Base-by-base conservation (phyloP, 2,113 vertebrate species). In the Rhombomys opimus region DNA sequence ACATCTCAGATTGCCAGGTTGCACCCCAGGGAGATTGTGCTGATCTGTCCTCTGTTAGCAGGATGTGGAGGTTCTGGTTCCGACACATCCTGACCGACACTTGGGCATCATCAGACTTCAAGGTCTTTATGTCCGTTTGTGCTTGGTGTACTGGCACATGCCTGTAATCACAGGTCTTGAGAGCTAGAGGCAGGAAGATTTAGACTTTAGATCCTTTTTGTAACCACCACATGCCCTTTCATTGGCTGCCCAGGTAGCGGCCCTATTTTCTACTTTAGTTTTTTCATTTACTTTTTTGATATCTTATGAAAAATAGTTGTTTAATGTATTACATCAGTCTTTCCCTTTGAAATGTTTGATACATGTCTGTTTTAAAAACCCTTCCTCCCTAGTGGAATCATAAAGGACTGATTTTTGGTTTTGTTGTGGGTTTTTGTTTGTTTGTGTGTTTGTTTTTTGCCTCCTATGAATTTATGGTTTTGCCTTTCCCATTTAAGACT, bases 401-500 rank as follows among this genome's bases (percentile, higher is more conserved):
- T n/a, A 41, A 92, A 61, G 9, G 10, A 65, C 30, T 85, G 17
- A 84, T 14, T 20, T 91, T 91, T 46, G 35, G 27, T 46, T 46
- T 46, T 46, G 46, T 46, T 46, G 46, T 46, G 46, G 46, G 46
- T 46, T 46, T 46, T 46, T 46, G 41, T 46, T 46, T 46, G 41
- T 46, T 46, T 46, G 46, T 46, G 4, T 46, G 46, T 46, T 46
- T 46, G 5, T 46, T 46, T 46, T 46, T 46, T 46, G 46, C 46
- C 27, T 92, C 92, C 46, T 35, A 1, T 76, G 65, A 85, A 80
- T 97, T 94, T 90, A 73, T 95, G 67, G 9, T 73, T 92, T 92
- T 92, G 46, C 46, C 70, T 88, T 94, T 82, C 46, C 89, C 52
- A 72, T 86, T 82, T 73, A 92, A 86, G 54, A 63, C 90, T 96